Conservation (phyloP, 2,113 vertebrate species). For the Trematomus loennbergii region DNA sequence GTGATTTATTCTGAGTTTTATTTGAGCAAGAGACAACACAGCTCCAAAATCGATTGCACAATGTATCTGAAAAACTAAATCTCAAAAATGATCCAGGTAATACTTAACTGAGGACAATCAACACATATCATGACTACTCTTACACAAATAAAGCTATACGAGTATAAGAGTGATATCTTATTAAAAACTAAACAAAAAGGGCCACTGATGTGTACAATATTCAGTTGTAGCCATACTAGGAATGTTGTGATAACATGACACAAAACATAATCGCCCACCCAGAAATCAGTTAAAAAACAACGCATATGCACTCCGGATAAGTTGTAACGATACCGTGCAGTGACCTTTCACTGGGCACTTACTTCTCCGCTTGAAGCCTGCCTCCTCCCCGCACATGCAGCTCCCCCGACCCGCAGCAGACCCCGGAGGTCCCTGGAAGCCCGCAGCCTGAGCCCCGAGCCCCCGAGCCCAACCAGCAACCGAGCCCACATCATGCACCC, state of each 20-base stretch:
- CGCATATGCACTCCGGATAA: neutral
- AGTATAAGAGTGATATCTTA: neutral
- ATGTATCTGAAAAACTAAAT: neutral
- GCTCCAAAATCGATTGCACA: neutral
- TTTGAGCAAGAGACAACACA: neutral
- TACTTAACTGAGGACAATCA: neutral
- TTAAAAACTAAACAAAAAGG: neutral
- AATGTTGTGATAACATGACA: neutral
- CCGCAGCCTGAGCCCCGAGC: slow-evolving; percentile 51
- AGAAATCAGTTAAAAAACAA: neutral
- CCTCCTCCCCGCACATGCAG: slow-evolving; percentile 42
- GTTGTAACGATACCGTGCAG: neutral
- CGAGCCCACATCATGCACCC: slow-evolving; percentile 69
- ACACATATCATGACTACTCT: neutral
- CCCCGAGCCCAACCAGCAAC: slow-evolving; percentile 16
- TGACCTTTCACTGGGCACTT: neutral
- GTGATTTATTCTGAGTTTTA: neutral
- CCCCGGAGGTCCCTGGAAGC: slow-evolving; percentile 28
- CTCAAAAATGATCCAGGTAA: neutral
- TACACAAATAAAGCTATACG: no score
- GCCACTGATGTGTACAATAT: neutral
- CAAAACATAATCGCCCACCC: neutral
- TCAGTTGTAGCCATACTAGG: neutral
- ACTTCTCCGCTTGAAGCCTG: slow-evolving; percentile 68
- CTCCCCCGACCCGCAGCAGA: slow-evolving; percentile 38